Percentiles rank a stretch among this genome's conserved stretches.
phyloP scores from a whole-genome alignment of 1,140 invertebrate genomes.

The Procambarus virginalis region DNA sequence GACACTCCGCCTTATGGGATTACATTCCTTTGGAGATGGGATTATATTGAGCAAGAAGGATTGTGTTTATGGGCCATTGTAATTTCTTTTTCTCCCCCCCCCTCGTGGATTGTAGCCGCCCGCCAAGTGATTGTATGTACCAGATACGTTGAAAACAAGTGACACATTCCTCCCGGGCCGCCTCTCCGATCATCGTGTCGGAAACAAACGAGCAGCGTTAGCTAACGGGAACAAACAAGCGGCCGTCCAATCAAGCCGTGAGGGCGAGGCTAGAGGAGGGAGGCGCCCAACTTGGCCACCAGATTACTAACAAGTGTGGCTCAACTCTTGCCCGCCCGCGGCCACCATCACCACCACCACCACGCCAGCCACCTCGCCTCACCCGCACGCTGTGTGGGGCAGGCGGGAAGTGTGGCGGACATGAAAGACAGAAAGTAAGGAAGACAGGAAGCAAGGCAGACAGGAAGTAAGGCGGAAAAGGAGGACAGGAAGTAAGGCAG shows the following conservation, averaged over 20 bases:
- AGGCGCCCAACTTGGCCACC: not conserved
- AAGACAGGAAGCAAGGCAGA: too few species aligned
- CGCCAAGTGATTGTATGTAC: too few species aligned
- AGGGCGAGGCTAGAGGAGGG: not conserved
- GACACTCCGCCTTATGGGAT: slow-evolving; percentile 58
- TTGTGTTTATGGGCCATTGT: slow-evolving; percentile 44
- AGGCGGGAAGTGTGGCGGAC: too few species aligned
- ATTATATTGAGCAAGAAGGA: slow-evolving; percentile 56
- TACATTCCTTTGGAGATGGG: slow-evolving; percentile 64
- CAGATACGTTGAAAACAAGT: not conserved
- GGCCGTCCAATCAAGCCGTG: not conserved
- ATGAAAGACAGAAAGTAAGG: too few species aligned
- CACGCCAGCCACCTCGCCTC: too few species aligned
- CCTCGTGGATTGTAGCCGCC: not conserved
- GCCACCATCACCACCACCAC: not conserved
- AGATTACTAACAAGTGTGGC: not conserved
- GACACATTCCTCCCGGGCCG: too few species aligned
- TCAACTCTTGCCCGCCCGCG: not conserved
- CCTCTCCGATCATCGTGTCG: too few species aligned
- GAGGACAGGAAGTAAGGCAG: too few species aligned
- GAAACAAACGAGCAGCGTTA: too few species aligned
- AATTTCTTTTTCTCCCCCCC: not conserved
- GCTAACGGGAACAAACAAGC: not conserved
- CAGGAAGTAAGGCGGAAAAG: too few species aligned
- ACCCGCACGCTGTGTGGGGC: too few species aligned